phyloP scores from a whole-genome alignment of 2,888 invertebrate species.

The Tiliacea aurago region DNA sequence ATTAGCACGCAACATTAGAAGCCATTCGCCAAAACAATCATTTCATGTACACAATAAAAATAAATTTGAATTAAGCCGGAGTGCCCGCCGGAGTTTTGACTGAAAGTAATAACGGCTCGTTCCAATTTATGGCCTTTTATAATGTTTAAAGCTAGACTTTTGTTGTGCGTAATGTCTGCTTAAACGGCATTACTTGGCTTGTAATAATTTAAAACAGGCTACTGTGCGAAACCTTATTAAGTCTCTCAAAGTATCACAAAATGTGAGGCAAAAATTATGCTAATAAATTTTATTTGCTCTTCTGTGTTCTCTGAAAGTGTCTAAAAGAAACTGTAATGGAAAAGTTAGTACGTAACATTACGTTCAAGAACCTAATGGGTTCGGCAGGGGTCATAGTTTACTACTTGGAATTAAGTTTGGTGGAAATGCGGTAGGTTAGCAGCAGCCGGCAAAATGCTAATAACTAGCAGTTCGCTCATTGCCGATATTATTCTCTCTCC shows the following conservation, averaged over 20 bases:
- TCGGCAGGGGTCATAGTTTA: constrained; percentile 30
- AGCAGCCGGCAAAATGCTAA: constrained; percentile 3
- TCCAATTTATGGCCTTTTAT: constrained; percentile 67
- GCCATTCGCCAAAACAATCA: constrained; percentile 64
- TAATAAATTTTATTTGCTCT: constrained; percentile 53
- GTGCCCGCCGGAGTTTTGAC: constrained; percentile 65
- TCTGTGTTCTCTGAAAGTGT: constrained; percentile 23
- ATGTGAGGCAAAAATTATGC: constrained; percentile 34
- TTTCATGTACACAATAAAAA: constrained; percentile 67
- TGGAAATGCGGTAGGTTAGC: constrained; percentile 4
- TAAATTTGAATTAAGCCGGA: constrained; percentile 72
- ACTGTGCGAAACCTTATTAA: constrained; percentile 44
- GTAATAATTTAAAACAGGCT: constrained; percentile 46
- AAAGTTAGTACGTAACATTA: constrained; percentile 39
- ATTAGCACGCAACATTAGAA: constrained; percentile 45
- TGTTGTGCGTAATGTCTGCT: constrained; percentile 57
- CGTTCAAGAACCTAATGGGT: constrained; percentile 36
- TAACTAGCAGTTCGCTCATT: constrained; percentile 12
- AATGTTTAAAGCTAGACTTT: constrained; percentile 58
- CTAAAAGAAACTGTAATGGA: constrained; percentile 44
- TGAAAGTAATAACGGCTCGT: constrained; percentile 67
- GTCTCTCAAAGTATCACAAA: constrained; percentile 41
- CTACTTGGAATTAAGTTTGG: constrained; percentile 39
- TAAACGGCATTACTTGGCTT: constrained; percentile 45
- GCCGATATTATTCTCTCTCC: not conserved